A percentile compares a stretch with the other conserved stretches of the same genome.
Evolutionary conservation across 53 echinoderm and acorn worm species (phyloP).

Genomic region (Temnopleurus reevesii): DNA sequence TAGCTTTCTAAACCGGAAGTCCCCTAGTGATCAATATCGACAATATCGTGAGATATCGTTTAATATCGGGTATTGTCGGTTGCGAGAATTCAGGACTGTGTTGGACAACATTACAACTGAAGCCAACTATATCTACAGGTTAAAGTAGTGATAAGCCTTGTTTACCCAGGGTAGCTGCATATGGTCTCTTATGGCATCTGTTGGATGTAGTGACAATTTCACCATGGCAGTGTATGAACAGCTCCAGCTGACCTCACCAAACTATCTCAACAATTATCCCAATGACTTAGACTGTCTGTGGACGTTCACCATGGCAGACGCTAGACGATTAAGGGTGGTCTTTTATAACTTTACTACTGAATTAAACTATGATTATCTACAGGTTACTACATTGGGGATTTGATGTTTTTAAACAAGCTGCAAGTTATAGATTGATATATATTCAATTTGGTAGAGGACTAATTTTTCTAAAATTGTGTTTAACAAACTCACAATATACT

Average conservation of each 20-base stretch:
- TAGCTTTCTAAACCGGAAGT: no score
- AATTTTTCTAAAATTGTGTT: no score
- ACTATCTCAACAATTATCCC: conserved; percentile 65
- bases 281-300: conserved; percentile 59
- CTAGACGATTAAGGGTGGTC: conserved; percentile 54
- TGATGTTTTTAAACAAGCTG: no score
- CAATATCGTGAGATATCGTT: no score
- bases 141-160: no score
- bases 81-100: conserved; percentile 58
- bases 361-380: conserved; percentile 55
- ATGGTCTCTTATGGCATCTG: conserved; percentile 7
- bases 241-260: conserved; percentile 56
- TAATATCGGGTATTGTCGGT: no score
- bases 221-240: conserved; percentile 48
- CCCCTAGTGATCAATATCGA: no score
- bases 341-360: conserved; percentile 71
- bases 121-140: conserved; percentile 48
- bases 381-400: no score
- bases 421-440: no score
- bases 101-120: conserved; percentile 70
- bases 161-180: background rate
- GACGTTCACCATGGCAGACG: conserved; percentile 51
- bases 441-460: no score
- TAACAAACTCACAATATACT: no score
- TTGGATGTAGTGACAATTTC: conserved; percentile 69